Evolutionary conservation across 2,113 vertebrate genomes (phyloP).

Genomic region (Prionailurus bengalensis): DNA sequence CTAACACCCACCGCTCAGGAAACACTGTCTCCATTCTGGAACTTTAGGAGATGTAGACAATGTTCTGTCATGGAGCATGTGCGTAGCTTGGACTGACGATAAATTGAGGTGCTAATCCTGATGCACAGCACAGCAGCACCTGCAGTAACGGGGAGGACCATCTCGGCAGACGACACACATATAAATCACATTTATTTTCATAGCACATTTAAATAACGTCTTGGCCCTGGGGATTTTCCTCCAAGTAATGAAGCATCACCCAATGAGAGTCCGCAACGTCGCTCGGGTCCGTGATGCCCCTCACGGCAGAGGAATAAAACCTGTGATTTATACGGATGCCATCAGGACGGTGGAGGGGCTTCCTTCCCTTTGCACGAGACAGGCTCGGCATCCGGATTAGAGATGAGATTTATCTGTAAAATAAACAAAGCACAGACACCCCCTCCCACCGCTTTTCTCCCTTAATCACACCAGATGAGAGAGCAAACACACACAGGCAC

Average conservation of each 20-base stretch:
- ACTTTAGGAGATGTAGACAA: constrained; percentile 51
- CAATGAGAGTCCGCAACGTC: constrained; percentile 71
- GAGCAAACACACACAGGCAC: neutral
- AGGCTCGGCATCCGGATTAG: constrained; percentile 65
- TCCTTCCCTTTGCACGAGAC: constrained; percentile 62
- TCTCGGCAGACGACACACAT: constrained; percentile 70
- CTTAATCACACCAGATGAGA: constrained; percentile 60
- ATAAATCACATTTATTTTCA: constrained; percentile 87
- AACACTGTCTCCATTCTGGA: constrained; percentile 69
- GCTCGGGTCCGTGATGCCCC: constrained; percentile 73
- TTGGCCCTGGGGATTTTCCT: constrained; percentile 80
- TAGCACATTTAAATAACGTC: constrained; percentile 87
- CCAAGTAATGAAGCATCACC: constrained; percentile 85
- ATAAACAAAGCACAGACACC: constrained; percentile 75
- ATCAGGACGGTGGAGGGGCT: neutral
- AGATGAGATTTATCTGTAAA: constrained; percentile 80
- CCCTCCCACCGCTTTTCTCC: neutral
- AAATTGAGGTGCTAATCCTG: constrained; percentile 82
- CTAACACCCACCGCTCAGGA: constrained; percentile 64
- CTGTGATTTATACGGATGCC: constrained; percentile 81
- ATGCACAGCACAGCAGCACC: constrained; percentile 11
- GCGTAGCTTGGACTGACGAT: constrained; percentile 59
- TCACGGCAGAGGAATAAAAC: constrained; percentile 72
- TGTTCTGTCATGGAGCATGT: constrained; percentile 60
- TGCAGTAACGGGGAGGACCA: constrained; percentile 66